A percentile compares a stretch with the other conserved stretches of the same genome.
These are phyloP conservation scores for Oegoconia quadripuncta DNA, from an alignment of 2,888 invertebrate genomes.

Conservation along the genomic window DNA sequence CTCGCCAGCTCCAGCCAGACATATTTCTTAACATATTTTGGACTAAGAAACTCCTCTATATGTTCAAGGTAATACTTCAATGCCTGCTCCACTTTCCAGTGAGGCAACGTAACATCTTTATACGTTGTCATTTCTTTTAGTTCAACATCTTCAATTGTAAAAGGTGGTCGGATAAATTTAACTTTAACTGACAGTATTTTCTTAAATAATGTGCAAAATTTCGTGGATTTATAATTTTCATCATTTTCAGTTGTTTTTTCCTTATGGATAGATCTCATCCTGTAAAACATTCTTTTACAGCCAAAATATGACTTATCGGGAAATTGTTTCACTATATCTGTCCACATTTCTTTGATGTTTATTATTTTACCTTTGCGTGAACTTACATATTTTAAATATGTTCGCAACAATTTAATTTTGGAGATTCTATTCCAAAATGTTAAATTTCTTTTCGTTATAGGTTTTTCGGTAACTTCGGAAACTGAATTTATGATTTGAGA, in stretches of 20 bases:
- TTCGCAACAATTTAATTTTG: no score
- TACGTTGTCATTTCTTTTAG: slow-evolving; percentile 37
- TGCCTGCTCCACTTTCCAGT: slow-evolving; percentile 46
- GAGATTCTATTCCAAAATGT: slow-evolving; percentile 48
- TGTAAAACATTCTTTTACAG: slow-evolving; percentile 54
- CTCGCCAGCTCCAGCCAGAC: slow-evolving; percentile 60
- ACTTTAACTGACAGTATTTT: slow-evolving; percentile 50
- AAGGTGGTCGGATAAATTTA: slow-evolving; percentile 27
- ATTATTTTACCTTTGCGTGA: slow-evolving; percentile 46
- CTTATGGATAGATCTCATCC: slow-evolving; percentile 45
- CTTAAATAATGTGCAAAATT: slow-evolving; percentile 40
- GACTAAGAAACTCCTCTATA: slow-evolving; percentile 59
- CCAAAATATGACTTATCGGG: slow-evolving; percentile 39
- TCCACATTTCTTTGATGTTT: slow-evolving; percentile 53
- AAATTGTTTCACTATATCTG: slow-evolving; percentile 46
- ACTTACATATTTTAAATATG: slow-evolving; percentile 55
- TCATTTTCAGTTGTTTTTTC: slow-evolving; percentile 29
- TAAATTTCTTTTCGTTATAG: slow-evolving; percentile 47
- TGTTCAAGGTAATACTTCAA: slow-evolving; percentile 57
- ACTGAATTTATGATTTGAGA: slow-evolving; percentile 39
- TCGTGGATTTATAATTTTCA: slow-evolving; percentile 25
- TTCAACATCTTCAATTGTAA: slow-evolving; percentile 8
- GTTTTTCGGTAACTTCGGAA: slow-evolving; percentile 8
- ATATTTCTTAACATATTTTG: slow-evolving; percentile 59
- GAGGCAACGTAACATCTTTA: slow-evolving; percentile 44